Percentiles rank a stretch among this genome's conserved stretches.
These are phyloP conservation scores for Lasius fuliginosus DNA, from an alignment of 2,888 invertebrate genomes.

Conservation along the genomic window DNA sequence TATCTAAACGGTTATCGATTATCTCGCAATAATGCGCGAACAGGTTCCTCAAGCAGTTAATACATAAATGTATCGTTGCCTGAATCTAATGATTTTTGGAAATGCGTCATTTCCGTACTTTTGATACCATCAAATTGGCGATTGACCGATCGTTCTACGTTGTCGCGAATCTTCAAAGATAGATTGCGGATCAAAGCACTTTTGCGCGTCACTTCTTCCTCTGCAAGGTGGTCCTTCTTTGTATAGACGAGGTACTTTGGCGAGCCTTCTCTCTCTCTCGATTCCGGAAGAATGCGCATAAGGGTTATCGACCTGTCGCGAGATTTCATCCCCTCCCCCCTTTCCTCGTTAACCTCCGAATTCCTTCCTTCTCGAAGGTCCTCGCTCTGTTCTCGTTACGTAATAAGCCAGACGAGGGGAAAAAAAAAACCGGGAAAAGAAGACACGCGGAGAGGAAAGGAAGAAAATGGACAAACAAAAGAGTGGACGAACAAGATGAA, in stretches of 20 bases:
- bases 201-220: not conserved
- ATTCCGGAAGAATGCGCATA: constrained; percentile 53
- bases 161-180: not conserved
- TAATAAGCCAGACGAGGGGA: constrained; percentile 47
- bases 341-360: constrained; percentile 35
- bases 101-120: not conserved
- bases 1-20: constrained; percentile 48
- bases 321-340: constrained; percentile 33
- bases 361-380: constrained; percentile 19
- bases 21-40: constrained; percentile 22
- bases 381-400: constrained; percentile 48
- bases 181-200: constrained; percentile 20
- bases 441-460: constrained; percentile 13
- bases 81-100: constrained; percentile 11
- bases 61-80: not conserved
- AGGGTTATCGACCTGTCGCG: constrained; percentile 63
- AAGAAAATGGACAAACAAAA: constrained; percentile 5
- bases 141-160: not conserved
- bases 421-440: not conserved
- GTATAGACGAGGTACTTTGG: constrained; percentile 8
- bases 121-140: constrained; percentile 3
- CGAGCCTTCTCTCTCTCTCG: constrained; percentile 16
- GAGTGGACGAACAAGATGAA: not conserved
- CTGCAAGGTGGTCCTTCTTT: constrained; percentile 22
- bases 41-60: constrained; percentile 11